Base-by-base conservation (phyloP, 2,797 vertebrate genomes). In the Ceyx erithaca region DNA sequence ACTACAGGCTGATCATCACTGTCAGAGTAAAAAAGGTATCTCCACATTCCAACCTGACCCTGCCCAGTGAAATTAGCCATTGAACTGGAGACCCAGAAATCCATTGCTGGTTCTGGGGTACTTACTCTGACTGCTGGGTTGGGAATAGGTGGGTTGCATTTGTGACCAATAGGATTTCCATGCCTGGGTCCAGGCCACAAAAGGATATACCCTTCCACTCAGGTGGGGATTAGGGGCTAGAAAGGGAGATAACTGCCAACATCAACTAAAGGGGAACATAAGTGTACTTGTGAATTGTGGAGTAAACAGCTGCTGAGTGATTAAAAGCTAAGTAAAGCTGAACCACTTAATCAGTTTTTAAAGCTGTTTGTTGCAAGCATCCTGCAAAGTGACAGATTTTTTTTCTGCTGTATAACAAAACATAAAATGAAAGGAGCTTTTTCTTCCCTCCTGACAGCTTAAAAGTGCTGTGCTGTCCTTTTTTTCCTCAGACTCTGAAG, bases 261-360 rank as follows among this genome's bases (percentile, higher is more conserved):
- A 5, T 82, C 52, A 64, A 4, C 64, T 80, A 55, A 87, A 55
- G 28, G 7, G 26, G 14, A 71, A 58, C n/a, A 58, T 71, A 93
- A 94, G 86, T 66, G 62, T 68, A 93, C 35, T 41, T 80, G 64
- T 76, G 72, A 94, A 82, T 67, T 80, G 76, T 69, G 80, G 41
- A 76, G 87, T 89, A 96, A 96, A 96, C 81, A 92, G 80, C 72
- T 96, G 96, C 83, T 69, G 92, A 87, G 83, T 94, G 94, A 96
- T 94, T 96, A 97, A 96, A 90, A 90, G 78, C 80, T 81, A 94
- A 95, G 91, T 92, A 94, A 96, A 95, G 51, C 30, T 37, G 89
- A 96, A 95, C 78, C 37, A 87, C 75, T 97, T 94, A 92, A 80
- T 94, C 87, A 57, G 63, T 91, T 95, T 96, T 93, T 77, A 91